phyloP scores from a whole-genome alignment of 2,888 invertebrate genomes.

The Scrobipalpa costella region DNA sequence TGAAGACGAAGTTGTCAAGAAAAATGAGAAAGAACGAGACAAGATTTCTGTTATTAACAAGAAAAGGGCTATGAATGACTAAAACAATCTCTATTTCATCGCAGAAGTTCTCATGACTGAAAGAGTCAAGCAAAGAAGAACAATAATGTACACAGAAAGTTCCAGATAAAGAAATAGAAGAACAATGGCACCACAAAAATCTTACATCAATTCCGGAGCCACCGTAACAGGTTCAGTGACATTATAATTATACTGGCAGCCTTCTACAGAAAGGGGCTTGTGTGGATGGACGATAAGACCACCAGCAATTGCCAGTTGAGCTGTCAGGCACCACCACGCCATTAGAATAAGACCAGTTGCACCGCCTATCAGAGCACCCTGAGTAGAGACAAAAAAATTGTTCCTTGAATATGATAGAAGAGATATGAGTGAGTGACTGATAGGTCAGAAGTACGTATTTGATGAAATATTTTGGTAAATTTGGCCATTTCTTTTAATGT shows the following conservation, averaged over 20 bases:
- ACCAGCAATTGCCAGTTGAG: slow-evolving; percentile 82
- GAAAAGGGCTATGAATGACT: background rate
- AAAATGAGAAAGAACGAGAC: background rate
- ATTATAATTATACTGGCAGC: slow-evolving; percentile 84
- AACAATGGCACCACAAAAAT: background rate
- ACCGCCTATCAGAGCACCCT: slow-evolving; percentile 84
- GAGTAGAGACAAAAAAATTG: slow-evolving; percentile 29
- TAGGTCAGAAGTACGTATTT: too few species aligned
- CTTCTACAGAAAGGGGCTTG: slow-evolving; percentile 83
- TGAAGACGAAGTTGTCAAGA: too few species aligned
- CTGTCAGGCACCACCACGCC: slow-evolving; percentile 83
- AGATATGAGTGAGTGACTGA: too few species aligned
- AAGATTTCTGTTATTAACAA: background rate
- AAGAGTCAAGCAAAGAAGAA: background rate
- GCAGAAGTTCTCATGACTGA: background rate
- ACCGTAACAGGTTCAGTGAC: slow-evolving; percentile 41
- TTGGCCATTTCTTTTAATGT: too few species aligned
- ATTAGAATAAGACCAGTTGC: slow-evolving; percentile 77
- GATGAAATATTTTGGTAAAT: too few species aligned
- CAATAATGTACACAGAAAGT: too few species aligned
- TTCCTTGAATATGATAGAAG: background rate
- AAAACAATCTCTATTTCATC: background rate
- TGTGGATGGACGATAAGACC: slow-evolving; percentile 84
- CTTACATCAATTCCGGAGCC: slow-evolving; percentile 35
- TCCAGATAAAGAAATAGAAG: background rate